These are phyloP conservation scores for Macrosteles quadrilineatus DNA, from an alignment of 1,140 invertebrate species.

Conservation along the genomic window DNA sequence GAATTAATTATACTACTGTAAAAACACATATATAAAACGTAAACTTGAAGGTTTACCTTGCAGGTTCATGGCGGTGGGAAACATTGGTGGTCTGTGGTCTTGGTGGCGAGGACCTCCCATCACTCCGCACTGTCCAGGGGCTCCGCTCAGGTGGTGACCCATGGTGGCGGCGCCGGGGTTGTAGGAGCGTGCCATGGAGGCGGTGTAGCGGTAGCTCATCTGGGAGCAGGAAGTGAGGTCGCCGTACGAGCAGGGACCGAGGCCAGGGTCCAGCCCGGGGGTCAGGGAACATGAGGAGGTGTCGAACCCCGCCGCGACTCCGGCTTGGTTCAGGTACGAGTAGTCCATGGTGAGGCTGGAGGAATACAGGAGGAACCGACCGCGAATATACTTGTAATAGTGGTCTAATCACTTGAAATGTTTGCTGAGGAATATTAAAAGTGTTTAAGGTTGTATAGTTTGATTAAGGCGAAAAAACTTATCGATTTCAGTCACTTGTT, in stretches of 20 bases:
- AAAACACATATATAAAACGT: too few relatives aligned
- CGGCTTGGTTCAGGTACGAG: conserved; percentile 69
- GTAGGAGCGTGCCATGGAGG: conserved; percentile 55
- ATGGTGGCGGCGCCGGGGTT: conserved; percentile 52
- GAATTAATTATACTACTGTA: too few relatives aligned
- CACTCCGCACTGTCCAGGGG: conserved; percentile 40
- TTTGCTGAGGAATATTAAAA: too few relatives aligned
- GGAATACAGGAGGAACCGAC: too few relatives aligned
- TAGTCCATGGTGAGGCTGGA: conserved; percentile 60
- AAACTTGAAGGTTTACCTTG: conserved; percentile 64
- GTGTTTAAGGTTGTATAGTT: too few relatives aligned
- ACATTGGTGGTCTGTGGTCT: conserved; percentile 61
- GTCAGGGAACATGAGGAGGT: conserved; percentile 63
- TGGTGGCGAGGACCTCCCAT: conserved; percentile 47
- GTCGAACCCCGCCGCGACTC: conserved; percentile 64
- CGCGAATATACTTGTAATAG: too few relatives aligned
- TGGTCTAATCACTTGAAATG: too few relatives aligned
- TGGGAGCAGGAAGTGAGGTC: conserved; percentile 84
- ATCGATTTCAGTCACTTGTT: too few relatives aligned
- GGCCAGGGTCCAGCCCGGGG: conserved; percentile 60
- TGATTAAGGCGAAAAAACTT: too few relatives aligned
- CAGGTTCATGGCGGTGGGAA: conserved; percentile 64
- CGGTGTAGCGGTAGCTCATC: conserved; percentile 76
- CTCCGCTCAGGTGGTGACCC: conserved; percentile 50
- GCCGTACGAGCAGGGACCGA: conserved; percentile 75